A percentile compares a stretch with the other conserved stretches of the same genome.
Conservation (phyloP, 30 jellyfish, hydroid and myxozoan species). For the Morbakka virulenta region DNA sequence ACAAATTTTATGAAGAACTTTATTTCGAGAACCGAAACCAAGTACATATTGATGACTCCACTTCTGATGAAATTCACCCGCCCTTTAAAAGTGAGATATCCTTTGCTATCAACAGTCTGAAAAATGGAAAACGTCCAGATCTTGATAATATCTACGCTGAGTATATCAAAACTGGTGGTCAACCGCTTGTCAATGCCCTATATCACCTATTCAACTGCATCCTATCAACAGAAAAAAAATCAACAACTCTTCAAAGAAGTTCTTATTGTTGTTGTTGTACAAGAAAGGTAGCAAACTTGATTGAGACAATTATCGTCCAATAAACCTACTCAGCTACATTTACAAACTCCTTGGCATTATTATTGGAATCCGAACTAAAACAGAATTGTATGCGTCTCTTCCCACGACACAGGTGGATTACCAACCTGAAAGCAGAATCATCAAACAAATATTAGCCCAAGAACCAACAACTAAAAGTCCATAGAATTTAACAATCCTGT, state of each 20-base stretch:
- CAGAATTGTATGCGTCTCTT: slow-evolving; percentile 7
- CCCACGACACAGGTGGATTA: background rate
- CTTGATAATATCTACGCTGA: no score
- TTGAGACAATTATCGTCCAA: background rate
- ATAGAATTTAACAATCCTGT: background rate
- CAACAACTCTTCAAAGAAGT: no score
- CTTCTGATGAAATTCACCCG: slow-evolving; percentile 11
- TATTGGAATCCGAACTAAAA: slow-evolving; percentile 7
- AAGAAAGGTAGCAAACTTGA: no score
- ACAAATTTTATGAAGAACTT: slow-evolving; percentile 20
- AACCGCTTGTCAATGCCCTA: no score
- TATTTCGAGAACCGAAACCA: slow-evolving; percentile 17
- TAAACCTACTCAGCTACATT: slow-evolving; percentile 6
- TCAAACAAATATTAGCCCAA: slow-evolving; percentile 1
- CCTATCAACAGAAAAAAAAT: no score
- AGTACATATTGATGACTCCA: slow-evolving; percentile 2
- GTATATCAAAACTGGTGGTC: no score
- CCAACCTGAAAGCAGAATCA: slow-evolving; percentile 16
- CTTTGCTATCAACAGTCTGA: no score
- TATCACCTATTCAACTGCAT: no score
- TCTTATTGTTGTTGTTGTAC: no score
- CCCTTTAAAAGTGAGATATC: no score
- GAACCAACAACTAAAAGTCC: background rate
- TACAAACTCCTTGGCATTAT: background rate
- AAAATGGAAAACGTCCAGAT: no score